phyloP scores from a whole-genome alignment of 2,888 invertebrate genomes.

The Calliphora vomitoria region DNA sequence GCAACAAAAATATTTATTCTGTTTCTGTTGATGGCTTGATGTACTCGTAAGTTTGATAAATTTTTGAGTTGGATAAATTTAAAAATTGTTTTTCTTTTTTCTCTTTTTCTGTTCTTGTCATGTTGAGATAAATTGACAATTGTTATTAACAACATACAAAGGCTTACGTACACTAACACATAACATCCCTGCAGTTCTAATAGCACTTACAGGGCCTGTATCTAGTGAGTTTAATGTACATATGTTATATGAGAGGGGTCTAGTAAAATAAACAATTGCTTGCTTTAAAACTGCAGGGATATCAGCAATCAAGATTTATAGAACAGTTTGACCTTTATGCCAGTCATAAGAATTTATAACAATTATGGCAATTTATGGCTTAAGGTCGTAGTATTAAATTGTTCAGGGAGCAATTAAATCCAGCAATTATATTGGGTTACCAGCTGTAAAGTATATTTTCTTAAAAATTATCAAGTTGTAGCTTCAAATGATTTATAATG shows the following conservation, averaged over 20 bases:
- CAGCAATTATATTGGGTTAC: background rate
- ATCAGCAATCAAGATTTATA: background rate
- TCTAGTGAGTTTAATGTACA: too few species aligned
- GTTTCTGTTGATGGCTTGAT: background rate
- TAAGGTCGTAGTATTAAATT: background rate
- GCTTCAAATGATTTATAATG: too few species aligned
- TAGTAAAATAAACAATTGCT: too few species aligned
- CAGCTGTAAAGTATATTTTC: too few species aligned
- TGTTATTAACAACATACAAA: background rate
- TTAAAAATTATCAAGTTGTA: too few species aligned
- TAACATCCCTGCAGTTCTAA: too few species aligned
- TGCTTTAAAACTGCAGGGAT: too few species aligned
- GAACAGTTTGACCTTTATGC: background rate
- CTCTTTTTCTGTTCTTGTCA: background rate
- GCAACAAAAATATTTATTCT: constrained; percentile 5
- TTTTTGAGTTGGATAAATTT: background rate
- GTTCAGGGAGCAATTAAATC: background rate
- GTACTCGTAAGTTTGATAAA: background rate
- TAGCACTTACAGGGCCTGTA: too few species aligned
- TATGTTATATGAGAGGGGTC: too few species aligned
- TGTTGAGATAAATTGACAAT: constrained; percentile 33
- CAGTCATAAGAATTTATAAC: background rate
- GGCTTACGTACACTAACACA: background rate
- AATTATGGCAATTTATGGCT: background rate
- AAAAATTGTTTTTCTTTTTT: background rate